Evolutionary conservation across 2,888 invertebrate species (phyloP), one percentile per base, ranked within the genome.

Genomic region (Diaprepes abbreviatus): DNA sequence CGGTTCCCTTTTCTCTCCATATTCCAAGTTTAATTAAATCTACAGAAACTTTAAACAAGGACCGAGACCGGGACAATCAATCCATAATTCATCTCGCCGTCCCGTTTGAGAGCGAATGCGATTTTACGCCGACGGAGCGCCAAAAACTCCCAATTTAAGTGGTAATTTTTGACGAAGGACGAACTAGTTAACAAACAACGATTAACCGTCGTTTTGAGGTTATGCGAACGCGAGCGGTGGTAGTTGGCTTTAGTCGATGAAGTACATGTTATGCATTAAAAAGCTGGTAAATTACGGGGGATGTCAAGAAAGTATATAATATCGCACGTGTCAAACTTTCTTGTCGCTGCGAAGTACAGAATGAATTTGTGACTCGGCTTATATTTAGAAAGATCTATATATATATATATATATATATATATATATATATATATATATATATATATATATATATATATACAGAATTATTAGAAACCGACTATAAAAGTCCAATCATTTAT

Each of bases 11-110:
- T 40, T 38, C 57, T 21, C 31, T 10, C 52, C 55, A 60, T 65
- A 60, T 55, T 54, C 59, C 67, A 63, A 71, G 67, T 71, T 71
- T 71, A 71, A 71, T 71, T 71, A 71, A 71, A 71, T 68, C 67
- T 64, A 59, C 66, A 68, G 64, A 71, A 70, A 71, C 64, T 71
- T 71, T 71, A 71, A 71, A 67, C 64, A 71, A 67, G 67, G 43
- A 71, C 67, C 35, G 63, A 63, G 24, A 54, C 60, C 63, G 43
- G 35, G 57, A 71, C 71, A 58, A 68, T 58, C 67, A 62, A 71
- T 71, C 71, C 71, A 71, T 71, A 71, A 71, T 67, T 71, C 66
- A 71, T 71, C 59, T 67, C 60, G 19, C 28, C 35, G 45, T 19
- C 17, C 10, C 33, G 60, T 60, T 60, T 24, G 57, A 50, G 62